Evolutionary conservation across 2,797 vertebrate species (phyloP), one percentile per base, ranked within the genome.

Genomic region (Sebastes nivosus): DNA sequence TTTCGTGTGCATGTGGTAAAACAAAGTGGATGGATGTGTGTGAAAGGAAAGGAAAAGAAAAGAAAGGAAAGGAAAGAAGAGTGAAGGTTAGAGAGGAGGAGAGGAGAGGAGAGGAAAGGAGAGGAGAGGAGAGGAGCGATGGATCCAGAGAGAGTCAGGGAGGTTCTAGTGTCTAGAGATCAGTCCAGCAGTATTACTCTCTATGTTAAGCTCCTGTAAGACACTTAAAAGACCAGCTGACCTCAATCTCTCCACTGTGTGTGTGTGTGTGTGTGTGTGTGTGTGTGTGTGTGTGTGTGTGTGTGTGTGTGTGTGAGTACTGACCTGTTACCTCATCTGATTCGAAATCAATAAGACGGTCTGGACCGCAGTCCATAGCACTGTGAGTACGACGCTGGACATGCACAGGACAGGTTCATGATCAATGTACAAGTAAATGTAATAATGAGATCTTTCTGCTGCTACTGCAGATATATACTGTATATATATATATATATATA

Each of bases 261-360:
- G 12, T 10, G 34, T 70, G 24, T 72, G 46, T 20, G 22, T 36
- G 65, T 57, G n/a, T 24, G 3, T 13, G 42, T 77, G 27, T 82
- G 54, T 78, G 61, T 46, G 27, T 67, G 25, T 55, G 24, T 46
- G 58, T 65, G 69, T 63, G 61, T 54, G 42, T 75, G 75, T 79
- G 74, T 65, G 75, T 55, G 42, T 65, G 74, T 46, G 75, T 20
- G 22, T 36, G 65, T 57, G n/a, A n/a, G 3, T 13, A 89, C 96
- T 95, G 92, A 99, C 97, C 97, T 94, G 94, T 97, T 97, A 99
- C 98, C 98, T 98, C 96, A 6, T 94, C 95, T 84, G 88, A 84
- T 75, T 87, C 96, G 4, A 97, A 96, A 68, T 99, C 95, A 5
- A 95, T 94, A 5, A 96, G 97, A 1, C 97, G 95, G 16, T 99